Conservation (phyloP, 2,888 invertebrate species). For the Drosophila quinaria region DNA sequence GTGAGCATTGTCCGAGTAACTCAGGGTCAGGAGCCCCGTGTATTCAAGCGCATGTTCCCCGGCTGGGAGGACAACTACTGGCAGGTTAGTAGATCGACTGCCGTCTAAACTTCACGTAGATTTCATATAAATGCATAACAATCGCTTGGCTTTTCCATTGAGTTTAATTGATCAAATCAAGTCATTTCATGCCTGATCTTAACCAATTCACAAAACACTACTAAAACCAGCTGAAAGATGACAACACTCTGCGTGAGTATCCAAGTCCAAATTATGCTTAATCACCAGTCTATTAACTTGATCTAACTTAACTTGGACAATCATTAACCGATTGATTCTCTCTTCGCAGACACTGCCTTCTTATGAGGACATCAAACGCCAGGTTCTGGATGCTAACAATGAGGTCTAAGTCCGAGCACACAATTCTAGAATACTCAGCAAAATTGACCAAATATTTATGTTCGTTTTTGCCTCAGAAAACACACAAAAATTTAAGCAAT, state of each 20-base stretch:
- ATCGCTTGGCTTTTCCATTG: constrained; percentile 27
- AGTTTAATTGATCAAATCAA: constrained; percentile 24
- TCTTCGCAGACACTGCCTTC: constrained; percentile 79
- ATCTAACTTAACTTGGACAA: background rate
- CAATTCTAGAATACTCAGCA: constrained; percentile 57
- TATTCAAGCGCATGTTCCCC: constrained; percentile 92
- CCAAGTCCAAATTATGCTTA: constrained; percentile 7
- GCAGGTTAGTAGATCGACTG: constrained; percentile 87
- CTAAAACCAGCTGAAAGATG: constrained; percentile 13
- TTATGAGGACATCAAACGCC: constrained; percentile 84
- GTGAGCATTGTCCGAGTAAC: constrained; percentile 90
- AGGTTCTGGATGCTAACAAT: constrained; percentile 81
- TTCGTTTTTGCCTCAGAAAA: constrained; percentile 51
- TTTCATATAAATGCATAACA: constrained; percentile 9
- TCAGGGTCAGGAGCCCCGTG: constrained; percentile 91
- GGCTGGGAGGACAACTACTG: constrained; percentile 90
- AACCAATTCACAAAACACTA: constrained; percentile 32
- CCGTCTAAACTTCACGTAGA: background rate
- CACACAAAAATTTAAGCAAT: constrained; percentile 9
- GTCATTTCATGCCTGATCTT: constrained; percentile 32
- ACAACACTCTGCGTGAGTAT: constrained; percentile 46
- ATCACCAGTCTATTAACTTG: constrained; percentile 16
- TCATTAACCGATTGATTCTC: background rate
- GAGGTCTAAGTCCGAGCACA: constrained; percentile 54
- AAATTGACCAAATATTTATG: constrained; percentile 65